Percentiles rank a stretch among this genome's conserved stretches.
phyloP scores from a whole-genome alignment of 2,888 invertebrate genomes.

The Antheraea yamamai region DNA sequence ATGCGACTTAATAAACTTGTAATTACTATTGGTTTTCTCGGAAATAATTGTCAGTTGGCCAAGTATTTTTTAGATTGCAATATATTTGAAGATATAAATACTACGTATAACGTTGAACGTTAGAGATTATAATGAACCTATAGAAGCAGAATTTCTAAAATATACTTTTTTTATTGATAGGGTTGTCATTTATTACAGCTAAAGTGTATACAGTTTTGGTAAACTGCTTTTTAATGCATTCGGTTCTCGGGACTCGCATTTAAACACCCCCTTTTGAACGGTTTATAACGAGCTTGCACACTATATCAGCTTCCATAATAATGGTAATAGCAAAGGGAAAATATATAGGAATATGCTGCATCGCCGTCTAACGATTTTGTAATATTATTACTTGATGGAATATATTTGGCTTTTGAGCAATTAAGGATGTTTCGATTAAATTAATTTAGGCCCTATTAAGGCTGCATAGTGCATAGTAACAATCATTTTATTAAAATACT shows the following conservation, averaged over 20 bases:
- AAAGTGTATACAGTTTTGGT: constrained; percentile 1
- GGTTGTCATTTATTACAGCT: not conserved
- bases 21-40: not conserved
- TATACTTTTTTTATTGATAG: not conserved
- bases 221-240: constrained; percentile 4
- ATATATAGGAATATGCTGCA: not conserved
- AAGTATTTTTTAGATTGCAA: not conserved
- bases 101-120: not conserved
- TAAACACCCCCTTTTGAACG: not conserved
- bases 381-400: not conserved
- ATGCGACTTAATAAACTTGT: not conserved
- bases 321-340: not conserved
- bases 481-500: too few species aligned
- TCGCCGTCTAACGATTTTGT: not conserved
- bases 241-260: not conserved
- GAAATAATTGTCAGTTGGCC: not conserved
- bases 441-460: too few species aligned
- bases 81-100: not conserved
- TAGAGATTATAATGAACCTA: not conserved
- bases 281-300: not conserved
- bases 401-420: not conserved
- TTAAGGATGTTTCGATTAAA: too few species aligned
- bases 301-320: not conserved
- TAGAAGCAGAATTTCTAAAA: not conserved
- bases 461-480: too few species aligned